Conservation (phyloP, 2,113 vertebrate genomes). For the Mugil cephalus region DNA sequence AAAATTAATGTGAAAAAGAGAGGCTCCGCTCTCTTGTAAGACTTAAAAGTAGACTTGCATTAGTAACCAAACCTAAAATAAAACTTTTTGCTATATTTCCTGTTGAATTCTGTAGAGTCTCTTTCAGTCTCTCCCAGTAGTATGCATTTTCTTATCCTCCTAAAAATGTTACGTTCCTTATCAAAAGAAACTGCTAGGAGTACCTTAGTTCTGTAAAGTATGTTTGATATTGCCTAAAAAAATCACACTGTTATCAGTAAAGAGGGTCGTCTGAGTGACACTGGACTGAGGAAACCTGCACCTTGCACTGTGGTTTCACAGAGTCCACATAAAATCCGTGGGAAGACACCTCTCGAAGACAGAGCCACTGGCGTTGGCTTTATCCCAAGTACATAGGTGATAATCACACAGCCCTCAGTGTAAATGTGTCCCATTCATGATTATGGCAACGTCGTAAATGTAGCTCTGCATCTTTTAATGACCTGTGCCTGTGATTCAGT, state of each 20-base stretch:
- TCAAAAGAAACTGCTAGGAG: neutral
- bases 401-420: conserved; percentile 55
- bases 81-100: too few species aligned
- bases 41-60: too few species aligned
- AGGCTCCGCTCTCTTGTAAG: neutral
- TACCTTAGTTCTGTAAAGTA: conserved; percentile 4
- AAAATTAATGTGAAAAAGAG: neutral
- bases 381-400: conserved; percentile 29
- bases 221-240: conserved; percentile 9
- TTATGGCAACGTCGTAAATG: conserved; percentile 59
- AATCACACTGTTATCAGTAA: conserved; percentile 10
- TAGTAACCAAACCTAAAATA: too few species aligned
- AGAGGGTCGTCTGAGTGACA: neutral
- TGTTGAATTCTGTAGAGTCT: too few species aligned
- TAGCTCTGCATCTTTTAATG: conserved; percentile 53
- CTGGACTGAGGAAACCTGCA: conserved; percentile 9
- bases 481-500: conserved; percentile 29
- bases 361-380: conserved; percentile 23
- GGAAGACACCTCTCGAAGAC: conserved; percentile 5
- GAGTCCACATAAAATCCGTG: conserved; percentile 12
- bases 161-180: neutral
- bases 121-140: neutral
- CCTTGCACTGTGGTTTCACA: too few species aligned
- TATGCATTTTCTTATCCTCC: conserved; percentile 7
- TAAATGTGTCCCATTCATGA: conserved; percentile 58